Evolutionary conservation across 2,888 invertebrate genomes (phyloP).

Genomic region (Craniophora ligustri): DNA sequence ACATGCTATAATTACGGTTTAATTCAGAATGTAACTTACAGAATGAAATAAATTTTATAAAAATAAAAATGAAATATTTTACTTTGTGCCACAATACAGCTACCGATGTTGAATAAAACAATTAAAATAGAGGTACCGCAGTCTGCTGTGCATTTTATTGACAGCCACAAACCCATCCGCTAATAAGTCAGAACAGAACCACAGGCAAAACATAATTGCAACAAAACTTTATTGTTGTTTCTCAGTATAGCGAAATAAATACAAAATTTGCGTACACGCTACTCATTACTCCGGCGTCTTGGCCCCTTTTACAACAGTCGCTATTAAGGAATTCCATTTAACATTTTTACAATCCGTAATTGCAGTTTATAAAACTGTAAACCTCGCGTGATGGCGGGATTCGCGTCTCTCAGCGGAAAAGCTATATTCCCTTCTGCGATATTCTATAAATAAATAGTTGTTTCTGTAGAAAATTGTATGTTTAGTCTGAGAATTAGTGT

Average conservation of each 20-base stretch:
- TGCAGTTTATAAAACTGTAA: conserved; percentile 84
- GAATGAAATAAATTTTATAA: too few relatives aligned
- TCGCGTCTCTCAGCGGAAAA: conserved; percentile 10
- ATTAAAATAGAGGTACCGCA: conserved; percentile 33
- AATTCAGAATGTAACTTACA: too few relatives aligned
- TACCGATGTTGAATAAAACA: conserved; percentile 40
- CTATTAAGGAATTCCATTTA: conserved; percentile 81
- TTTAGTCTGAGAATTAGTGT: too few relatives aligned
- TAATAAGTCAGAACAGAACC: conserved; percentile 49
- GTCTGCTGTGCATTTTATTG: conserved; percentile 40
- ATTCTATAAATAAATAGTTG: conserved; percentile 5
- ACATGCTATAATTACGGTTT: too few relatives aligned
- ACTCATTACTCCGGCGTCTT: conserved; percentile 65
- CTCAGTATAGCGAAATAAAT: conserved; percentile 73
- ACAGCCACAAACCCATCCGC: conserved; percentile 34
- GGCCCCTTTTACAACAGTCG: conserved; percentile 72
- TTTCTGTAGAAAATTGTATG: neutral
- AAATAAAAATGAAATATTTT: neutral
- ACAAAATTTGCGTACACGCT: conserved; percentile 76
- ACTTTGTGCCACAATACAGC: conserved; percentile 3
- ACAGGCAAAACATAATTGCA: conserved; percentile 71
- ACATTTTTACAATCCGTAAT: conserved; percentile 88
- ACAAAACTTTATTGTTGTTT: conserved; percentile 68
- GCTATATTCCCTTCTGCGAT: conserved; percentile 10
- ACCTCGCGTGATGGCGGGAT: conserved; percentile 62